Percentiles rank a stretch among this genome's conserved stretches.
These are phyloP conservation scores for Danionella dracula DNA, from an alignment of 2,797 vertebrate species.

Conservation along the genomic window DNA sequence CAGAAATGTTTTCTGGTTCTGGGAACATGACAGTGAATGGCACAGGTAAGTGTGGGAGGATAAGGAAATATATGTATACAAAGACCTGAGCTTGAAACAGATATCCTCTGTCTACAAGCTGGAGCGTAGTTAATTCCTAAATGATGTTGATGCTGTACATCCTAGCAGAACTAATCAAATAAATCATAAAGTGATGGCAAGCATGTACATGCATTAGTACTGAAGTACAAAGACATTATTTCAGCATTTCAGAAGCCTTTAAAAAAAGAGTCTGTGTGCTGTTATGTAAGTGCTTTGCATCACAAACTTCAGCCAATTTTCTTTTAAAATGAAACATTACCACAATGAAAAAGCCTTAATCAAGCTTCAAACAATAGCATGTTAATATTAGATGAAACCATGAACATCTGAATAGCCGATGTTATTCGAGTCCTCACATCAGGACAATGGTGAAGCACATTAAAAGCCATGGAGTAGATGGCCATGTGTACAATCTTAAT, in stretches of 20 bases:
- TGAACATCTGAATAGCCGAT: too few species aligned
- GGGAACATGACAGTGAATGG: neutral
- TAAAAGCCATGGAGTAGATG: conserved; percentile 28
- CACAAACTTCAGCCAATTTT: neutral
- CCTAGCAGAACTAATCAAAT: neutral
- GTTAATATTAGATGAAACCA: too few species aligned
- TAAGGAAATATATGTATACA: neutral
- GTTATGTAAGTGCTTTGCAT: neutral
- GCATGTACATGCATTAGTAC: neutral
- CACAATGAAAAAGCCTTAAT: too few species aligned
- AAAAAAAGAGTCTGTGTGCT: neutral
- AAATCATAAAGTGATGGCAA: neutral
- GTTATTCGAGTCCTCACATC: too few species aligned
- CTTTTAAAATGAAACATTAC: neutral
- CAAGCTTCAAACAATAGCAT: too few species aligned
- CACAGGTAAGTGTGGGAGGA: conserved; percentile 20
- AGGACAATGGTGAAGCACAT: conserved; percentile 19
- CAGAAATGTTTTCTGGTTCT: conserved; percentile 2
- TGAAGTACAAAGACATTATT: neutral
- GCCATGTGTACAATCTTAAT: conserved; percentile 30
- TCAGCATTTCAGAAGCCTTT: neutral
- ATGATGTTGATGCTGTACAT: neutral
- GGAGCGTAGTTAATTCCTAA: neutral
- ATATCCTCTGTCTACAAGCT: neutral
- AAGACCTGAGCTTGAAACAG: neutral